phyloP scores from a whole-genome alignment of 1,140 invertebrate species.

The Lineus longissimus region DNA sequence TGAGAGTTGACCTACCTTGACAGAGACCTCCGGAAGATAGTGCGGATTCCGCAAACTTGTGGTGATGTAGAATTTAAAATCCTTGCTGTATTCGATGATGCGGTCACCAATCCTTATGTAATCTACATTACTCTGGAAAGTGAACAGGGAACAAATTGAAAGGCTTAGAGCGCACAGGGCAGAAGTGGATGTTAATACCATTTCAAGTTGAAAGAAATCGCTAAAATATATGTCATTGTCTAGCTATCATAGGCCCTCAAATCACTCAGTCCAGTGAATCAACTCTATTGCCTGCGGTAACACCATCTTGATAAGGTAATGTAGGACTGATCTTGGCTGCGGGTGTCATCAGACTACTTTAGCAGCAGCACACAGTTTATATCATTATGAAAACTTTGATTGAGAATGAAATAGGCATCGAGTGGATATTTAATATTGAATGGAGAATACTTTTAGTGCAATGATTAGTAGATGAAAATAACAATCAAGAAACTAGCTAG shows the following conservation, averaged over 20 bases:
- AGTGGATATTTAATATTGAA: neutral
- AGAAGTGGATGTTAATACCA: no score
- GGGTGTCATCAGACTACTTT: no score
- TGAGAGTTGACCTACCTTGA: conserved; percentile 41
- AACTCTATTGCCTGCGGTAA: no score
- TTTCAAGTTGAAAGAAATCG: conserved; percentile 11
- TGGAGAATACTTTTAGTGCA: neutral
- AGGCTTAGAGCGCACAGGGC: neutral
- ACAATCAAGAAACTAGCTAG: no score
- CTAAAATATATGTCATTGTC: no score
- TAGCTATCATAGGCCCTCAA: no score
- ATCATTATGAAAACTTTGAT: no score
- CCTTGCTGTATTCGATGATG: conserved; percentile 49
- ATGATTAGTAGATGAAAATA: no score
- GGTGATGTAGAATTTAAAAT: conserved; percentile 54
- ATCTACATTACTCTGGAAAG: conserved; percentile 37
- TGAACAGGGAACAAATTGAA: neutral
- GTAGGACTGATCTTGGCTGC: no score
- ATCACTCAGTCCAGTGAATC: no score
- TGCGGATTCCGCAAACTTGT: conserved; percentile 52
- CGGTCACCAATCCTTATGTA: conserved; percentile 53
- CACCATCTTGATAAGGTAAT: no score
- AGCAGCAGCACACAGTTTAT: no score
- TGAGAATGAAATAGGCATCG: neutral
- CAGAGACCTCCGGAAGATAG: conserved; percentile 53